Percentiles rank a stretch among this genome's conserved stretches.
Evolutionary conservation across 2,888 invertebrate genomes (phyloP).

Genomic region (Quadroppia sp.): DNA sequence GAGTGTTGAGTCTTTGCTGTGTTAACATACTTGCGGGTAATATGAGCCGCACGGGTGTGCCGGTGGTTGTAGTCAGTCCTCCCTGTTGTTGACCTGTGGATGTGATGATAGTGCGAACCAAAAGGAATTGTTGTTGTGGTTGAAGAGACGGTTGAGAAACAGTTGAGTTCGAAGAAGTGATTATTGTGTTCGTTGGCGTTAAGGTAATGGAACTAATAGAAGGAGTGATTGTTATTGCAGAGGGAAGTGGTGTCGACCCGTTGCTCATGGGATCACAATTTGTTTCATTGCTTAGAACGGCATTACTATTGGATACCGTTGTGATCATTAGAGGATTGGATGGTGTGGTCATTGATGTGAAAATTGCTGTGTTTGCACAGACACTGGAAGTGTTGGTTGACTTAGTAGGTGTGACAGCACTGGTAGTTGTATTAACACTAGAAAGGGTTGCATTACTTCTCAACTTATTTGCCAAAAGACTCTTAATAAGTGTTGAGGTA

Average conservation of each 20-base stretch:
- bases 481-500: slow-evolving; percentile 82
- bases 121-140: slow-evolving; percentile 42
- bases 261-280: not conserved
- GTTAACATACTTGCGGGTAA: slow-evolving; percentile 42
- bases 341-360: not conserved
- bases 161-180: slow-evolving; percentile 13
- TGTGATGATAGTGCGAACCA: slow-evolving; percentile 43
- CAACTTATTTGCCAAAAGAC: slow-evolving; percentile 90
- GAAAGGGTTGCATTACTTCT: slow-evolving; percentile 44
- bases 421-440: not conserved
- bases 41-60: slow-evolving; percentile 41
- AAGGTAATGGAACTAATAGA: slow-evolving; percentile 29
- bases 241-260: not conserved
- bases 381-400: not conserved
- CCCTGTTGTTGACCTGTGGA: slow-evolving; percentile 23
- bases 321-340: not conserved
- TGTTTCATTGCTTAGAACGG: not conserved
- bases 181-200: slow-evolving; percentile 37
- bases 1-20: slow-evolving; percentile 35
- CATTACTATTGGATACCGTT: not conserved
- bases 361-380: not conserved
- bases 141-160: not conserved
- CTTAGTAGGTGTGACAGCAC: not conserved
- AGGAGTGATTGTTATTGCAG: slow-evolving; percentile 33
- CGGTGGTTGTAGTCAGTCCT: not conserved